Conservation (phyloP, 2,888 invertebrate species). For the Stenoptilia bipunctidactyla region DNA sequence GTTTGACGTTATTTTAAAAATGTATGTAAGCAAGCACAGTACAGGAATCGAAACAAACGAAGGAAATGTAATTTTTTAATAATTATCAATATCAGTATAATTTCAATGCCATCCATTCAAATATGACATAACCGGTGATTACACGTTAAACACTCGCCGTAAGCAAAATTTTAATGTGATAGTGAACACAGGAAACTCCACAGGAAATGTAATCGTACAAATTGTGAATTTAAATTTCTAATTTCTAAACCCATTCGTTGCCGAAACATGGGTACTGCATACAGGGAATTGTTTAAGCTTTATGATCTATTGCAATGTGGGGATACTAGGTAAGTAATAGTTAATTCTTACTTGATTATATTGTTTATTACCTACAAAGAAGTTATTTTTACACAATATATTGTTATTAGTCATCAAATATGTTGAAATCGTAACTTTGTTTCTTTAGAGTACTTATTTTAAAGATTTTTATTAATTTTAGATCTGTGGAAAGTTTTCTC, state of each 20-base stretch:
- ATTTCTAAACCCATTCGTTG: slow-evolving; percentile 26
- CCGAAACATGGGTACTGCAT: slow-evolving; percentile 41
- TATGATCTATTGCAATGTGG: slow-evolving; percentile 76
- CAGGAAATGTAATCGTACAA: slow-evolving; percentile 52
- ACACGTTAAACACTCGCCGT: neutral
- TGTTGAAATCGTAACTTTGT: neutral
- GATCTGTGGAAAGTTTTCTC: slow-evolving; percentile 48
- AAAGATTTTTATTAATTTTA: slow-evolving; percentile 27
- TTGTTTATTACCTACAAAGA: neutral
- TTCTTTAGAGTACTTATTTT: slow-evolving; percentile 6
- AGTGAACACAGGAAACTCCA: slow-evolving; percentile 33
- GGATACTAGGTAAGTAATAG: slow-evolving; percentile 61
- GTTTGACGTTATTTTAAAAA: slow-evolving; percentile 51
- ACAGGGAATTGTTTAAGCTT: slow-evolving; percentile 61
- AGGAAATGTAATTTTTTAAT: slow-evolving; percentile 16
- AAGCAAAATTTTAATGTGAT: slow-evolving; percentile 2
- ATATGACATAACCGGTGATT: neutral
- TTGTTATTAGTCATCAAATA: neutral
- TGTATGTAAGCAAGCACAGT: slow-evolving; percentile 14
- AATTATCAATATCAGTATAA: slow-evolving; percentile 2
- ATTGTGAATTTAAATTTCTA: slow-evolving; percentile 36
- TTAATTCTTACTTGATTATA: slow-evolving; percentile 4
- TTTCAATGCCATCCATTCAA: too few relatives aligned
- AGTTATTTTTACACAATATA: neutral
- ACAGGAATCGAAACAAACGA: slow-evolving; percentile 34